A percentile compares a stretch with the other conserved stretches of the same genome.
phyloP scores from a whole-genome alignment of 2,888 invertebrate genomes.

The Elysia crispata region DNA sequence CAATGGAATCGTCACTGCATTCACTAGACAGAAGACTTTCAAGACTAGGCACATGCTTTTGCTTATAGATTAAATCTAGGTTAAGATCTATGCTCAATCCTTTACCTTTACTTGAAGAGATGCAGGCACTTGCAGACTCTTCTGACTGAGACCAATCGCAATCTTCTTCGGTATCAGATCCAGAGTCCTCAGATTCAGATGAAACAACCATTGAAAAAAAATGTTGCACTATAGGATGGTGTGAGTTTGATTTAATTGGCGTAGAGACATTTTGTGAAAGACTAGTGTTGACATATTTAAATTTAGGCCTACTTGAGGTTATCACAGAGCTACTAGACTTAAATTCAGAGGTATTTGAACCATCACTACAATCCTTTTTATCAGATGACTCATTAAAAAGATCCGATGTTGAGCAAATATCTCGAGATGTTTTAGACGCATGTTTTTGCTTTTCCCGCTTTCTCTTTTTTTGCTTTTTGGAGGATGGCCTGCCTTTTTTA shows the following conservation, averaged over 20 bases:
- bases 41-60: constrained; percentile 38
- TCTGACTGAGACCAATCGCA: constrained; percentile 32
- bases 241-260: constrained; percentile 16
- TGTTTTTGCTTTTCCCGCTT: constrained; percentile 38
- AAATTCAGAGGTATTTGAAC: background rate
- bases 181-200: constrained; percentile 12
- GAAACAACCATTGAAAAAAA: constrained; percentile 12
- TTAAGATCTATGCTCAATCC: constrained; percentile 32
- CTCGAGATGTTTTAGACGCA: background rate
- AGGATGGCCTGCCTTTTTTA: constrained; percentile 39
- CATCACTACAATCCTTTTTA: background rate
- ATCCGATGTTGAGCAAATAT: background rate
- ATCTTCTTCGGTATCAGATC: constrained; percentile 10
- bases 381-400: background rate
- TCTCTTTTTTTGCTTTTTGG: constrained; percentile 38
- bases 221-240: background rate
- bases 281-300: background rate
- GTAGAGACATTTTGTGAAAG: background rate
- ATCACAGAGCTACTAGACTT: background rate
- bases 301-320: background rate
- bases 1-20: constrained; percentile 16
- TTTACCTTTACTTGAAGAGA: background rate
- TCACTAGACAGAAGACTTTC: constrained; percentile 31
- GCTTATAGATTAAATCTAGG: constrained; percentile 26
- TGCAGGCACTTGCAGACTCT: background rate